phyloP scores from a whole-genome alignment of 2,888 invertebrate species.

The Lumbricus terrestris region DNA sequence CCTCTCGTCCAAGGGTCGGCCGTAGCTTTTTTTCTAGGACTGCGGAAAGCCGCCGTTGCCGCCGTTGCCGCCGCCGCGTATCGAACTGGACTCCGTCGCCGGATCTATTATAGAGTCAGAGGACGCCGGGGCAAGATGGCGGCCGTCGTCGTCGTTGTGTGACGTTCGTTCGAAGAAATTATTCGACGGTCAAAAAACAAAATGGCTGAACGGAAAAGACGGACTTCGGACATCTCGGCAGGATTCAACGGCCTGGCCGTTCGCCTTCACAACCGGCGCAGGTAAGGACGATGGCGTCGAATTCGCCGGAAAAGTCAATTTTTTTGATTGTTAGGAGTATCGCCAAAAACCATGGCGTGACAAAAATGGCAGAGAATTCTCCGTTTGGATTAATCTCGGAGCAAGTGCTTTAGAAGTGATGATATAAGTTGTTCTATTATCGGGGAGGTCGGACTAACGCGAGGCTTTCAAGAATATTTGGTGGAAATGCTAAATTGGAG shows the following conservation, averaged over 20 bases:
- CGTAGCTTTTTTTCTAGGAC: not conserved
- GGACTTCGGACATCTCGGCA: not conserved
- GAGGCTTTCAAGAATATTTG: too few relatives aligned
- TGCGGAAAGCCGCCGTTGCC: too few relatives aligned
- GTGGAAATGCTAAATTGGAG: too few relatives aligned
- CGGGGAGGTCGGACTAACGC: not conserved
- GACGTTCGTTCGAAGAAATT: not conserved
- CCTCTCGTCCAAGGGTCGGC: not conserved
- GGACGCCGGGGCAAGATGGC: not conserved
- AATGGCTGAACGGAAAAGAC: not conserved
- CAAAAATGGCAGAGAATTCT: not conserved
- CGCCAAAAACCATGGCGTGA: not conserved
- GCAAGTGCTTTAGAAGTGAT: not conserved
- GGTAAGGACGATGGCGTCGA: not conserved
- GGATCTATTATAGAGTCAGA: not conserved
- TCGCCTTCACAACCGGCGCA: not conserved
- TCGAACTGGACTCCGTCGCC: not conserved
- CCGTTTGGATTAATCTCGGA: not conserved
- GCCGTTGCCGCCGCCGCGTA: too few relatives aligned
- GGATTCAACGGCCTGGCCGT: not conserved
- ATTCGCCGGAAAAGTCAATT: not conserved
- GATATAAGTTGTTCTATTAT: not conserved
- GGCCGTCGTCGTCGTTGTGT: not conserved
- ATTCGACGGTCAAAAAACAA: not conserved
- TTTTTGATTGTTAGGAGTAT: not conserved